Evolutionary conservation across 2,888 invertebrate genomes (phyloP).

Genomic region (Mongoloraphidia duomilia): DNA sequence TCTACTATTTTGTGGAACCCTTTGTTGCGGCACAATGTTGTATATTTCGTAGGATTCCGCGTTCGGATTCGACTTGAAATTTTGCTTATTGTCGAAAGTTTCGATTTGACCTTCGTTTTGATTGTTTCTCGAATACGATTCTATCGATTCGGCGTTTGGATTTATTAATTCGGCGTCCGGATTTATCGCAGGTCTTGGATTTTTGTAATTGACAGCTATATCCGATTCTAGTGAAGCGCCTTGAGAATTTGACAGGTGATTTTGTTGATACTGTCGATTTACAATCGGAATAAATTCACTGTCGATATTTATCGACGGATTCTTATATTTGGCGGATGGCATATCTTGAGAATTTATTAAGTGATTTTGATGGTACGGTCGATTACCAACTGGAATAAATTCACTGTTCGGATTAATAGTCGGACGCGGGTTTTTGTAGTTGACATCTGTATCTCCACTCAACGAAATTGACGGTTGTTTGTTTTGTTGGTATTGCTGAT

Average conservation of each 20-base stretch:
- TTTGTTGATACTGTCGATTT: conserved; percentile 29
- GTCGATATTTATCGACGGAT: conserved; percentile 52
- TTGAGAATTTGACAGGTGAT: conserved; percentile 17
- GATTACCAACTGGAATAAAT: too few relatives aligned
- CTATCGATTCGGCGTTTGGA: conserved; percentile 6
- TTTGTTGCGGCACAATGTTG: conserved; percentile 12
- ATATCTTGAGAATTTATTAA: too few relatives aligned
- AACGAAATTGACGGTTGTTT: conserved; percentile 4
- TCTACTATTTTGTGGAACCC: conserved; percentile 17
- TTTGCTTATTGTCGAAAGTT: too few relatives aligned
- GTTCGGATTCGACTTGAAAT: conserved; percentile 10
- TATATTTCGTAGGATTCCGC: conserved; percentile 15
- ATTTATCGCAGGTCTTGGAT: conserved; percentile 40
- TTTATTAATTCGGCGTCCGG: conserved; percentile 45
- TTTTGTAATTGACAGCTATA: conserved; percentile 40
- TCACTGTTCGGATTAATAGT: not conserved
- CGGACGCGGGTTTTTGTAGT: not conserved
- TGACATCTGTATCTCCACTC: not conserved
- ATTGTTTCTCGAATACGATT: not conserved
- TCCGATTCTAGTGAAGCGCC: conserved; percentile 25
- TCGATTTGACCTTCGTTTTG: not conserved
- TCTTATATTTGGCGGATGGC: conserved; percentile 32
- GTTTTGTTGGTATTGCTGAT: conserved; percentile 8
- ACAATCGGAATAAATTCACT: conserved; percentile 41
- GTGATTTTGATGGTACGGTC: too few relatives aligned